A percentile compares a stretch with the other conserved stretches of the same genome.
phyloP scores from a whole-genome alignment of 2,888 invertebrate species.

The Drosophila atroscutellata region DNA sequence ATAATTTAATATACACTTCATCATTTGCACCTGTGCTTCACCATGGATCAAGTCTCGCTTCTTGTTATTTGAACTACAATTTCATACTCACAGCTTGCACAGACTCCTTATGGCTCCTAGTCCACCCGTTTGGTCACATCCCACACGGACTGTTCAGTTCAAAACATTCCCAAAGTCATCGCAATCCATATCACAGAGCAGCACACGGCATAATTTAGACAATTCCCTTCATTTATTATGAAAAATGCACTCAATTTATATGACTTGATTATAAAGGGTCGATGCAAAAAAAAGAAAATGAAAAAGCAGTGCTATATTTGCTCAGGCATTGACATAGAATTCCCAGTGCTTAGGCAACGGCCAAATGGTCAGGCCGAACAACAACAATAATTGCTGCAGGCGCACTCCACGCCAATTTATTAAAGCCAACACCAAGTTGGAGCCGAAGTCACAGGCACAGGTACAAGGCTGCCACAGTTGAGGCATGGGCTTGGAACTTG shows the following conservation, averaged over 20 bases:
- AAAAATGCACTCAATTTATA: constrained; percentile 79
- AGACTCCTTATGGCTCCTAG: neutral
- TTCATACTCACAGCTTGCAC: neutral
- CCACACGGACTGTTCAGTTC: constrained; percentile 44
- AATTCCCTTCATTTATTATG: constrained; percentile 78
- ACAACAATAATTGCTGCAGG: constrained; percentile 59
- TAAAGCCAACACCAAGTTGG: constrained; percentile 73
- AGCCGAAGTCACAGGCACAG: constrained; percentile 28
- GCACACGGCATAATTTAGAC: constrained; percentile 72
- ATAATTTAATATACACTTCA: neutral
- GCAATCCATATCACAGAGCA: constrained; percentile 23
- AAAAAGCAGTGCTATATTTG: constrained; percentile 55
- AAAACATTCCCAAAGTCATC: constrained; percentile 4
- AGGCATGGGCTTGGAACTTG: neutral
- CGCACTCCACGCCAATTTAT: constrained; percentile 80
- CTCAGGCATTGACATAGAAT: constrained; percentile 68
- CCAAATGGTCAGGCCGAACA: constrained; percentile 29
- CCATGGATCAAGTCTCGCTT: no score
- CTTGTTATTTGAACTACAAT: neutral
- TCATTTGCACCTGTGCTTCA: neutral
- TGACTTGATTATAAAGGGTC: constrained; percentile 77
- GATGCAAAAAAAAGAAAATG: constrained; percentile 13
- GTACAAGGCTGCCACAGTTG: constrained; percentile 6
- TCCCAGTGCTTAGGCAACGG: constrained; percentile 45
- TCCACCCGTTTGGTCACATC: constrained; percentile 9